Evolutionary conservation across 2,888 invertebrate species (phyloP).

Genomic region (Eustalomyia histrio): DNA sequence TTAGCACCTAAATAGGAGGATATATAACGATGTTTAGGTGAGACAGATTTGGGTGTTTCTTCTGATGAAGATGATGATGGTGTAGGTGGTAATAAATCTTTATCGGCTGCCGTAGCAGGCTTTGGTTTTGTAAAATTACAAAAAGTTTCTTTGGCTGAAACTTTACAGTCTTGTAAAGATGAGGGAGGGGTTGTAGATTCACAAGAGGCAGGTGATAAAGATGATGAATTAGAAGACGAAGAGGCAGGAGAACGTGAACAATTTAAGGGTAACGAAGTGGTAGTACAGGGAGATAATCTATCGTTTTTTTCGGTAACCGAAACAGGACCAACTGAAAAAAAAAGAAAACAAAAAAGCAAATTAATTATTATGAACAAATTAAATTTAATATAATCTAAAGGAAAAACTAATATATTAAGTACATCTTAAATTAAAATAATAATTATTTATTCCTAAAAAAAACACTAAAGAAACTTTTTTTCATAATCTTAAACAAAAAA

Average conservation of each 20-base stretch:
- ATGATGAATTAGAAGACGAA: constrained; percentile 31
- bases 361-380: neutral
- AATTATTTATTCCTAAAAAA: no score
- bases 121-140: constrained; percentile 65
- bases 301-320: constrained; percentile 49
- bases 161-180: constrained; percentile 70
- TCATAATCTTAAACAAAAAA: no score
- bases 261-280: constrained; percentile 38
- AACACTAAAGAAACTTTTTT: no score
- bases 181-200: neutral
- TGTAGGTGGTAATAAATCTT: constrained; percentile 12
- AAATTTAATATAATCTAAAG: neutral
- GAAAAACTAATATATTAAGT: neutral
- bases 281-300: constrained; percentile 63
- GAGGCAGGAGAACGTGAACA: constrained; percentile 62
- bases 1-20: constrained; percentile 88
- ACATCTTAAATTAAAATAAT: no score
- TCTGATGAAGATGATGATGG: constrained; percentile 2
- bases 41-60: constrained; percentile 60
- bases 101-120: constrained; percentile 37
- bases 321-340: constrained; percentile 65
- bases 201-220: constrained; percentile 41
- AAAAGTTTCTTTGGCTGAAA: constrained; percentile 61
- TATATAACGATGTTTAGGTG: constrained; percentile 83
- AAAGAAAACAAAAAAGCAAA: constrained; percentile 26